Percentiles rank a stretch among this genome's conserved stretches.
Evolutionary conservation across 2,888 invertebrate species (phyloP).

Genomic region (Dexiosoma caninum): DNA sequence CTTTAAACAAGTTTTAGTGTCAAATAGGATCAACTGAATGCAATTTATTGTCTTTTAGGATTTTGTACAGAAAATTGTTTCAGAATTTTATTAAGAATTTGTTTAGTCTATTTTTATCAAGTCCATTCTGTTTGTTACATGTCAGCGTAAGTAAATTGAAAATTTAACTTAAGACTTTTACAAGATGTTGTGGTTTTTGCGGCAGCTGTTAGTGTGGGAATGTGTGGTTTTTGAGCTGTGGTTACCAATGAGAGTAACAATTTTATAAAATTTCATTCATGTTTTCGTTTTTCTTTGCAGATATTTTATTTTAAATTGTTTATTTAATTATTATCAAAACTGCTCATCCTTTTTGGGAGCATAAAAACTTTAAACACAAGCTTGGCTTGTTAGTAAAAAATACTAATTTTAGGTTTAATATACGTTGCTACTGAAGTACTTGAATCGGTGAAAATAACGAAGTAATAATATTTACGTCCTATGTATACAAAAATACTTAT

Average conservation of each 20-base stretch:
- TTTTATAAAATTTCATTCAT: neutral
- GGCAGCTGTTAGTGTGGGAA: neutral
- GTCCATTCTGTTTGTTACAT: neutral
- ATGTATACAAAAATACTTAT: too few relatives aligned
- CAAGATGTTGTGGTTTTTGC: conserved; percentile 16
- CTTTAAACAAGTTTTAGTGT: neutral
- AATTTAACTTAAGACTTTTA: conserved; percentile 27
- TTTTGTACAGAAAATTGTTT: conserved; percentile 1
- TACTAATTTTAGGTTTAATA: too few relatives aligned
- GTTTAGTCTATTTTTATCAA: neutral
- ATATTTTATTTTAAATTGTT: too few relatives aligned
- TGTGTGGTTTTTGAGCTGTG: neutral
- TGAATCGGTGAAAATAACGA: too few relatives aligned
- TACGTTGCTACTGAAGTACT: too few relatives aligned
- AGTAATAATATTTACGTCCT: too few relatives aligned
- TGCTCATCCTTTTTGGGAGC: too few relatives aligned
- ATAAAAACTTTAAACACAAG: too few relatives aligned
- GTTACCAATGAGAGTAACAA: neutral
- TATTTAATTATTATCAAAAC: too few relatives aligned
- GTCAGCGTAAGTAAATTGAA: conserved; percentile 10
- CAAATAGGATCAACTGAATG: neutral
- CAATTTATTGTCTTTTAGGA: neutral
- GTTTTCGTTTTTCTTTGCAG: neutral
- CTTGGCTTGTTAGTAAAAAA: too few relatives aligned
- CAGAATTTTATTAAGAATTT: conserved; percentile 12